Evolutionary conservation across 2,797 vertebrate genomes (phyloP).

Genomic region (Platyrinchus mystaceus): DNA sequence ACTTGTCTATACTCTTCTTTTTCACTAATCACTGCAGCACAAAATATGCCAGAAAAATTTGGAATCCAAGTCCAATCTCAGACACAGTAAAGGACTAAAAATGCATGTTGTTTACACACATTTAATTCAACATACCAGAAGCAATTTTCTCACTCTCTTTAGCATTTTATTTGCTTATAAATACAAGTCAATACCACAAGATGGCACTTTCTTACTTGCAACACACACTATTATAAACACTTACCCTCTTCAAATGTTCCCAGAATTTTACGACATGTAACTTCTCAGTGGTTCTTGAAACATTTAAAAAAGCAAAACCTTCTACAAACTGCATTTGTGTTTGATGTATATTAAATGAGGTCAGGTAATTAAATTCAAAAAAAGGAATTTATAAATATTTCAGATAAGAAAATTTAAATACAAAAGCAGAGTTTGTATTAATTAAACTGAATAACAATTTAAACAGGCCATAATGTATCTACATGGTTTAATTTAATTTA

Average conservation of each 20-base stretch:
- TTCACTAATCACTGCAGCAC: background rate
- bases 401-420: constrained; percentile 83
- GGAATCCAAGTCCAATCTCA: background rate
- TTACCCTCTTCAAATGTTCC: constrained; percentile 74
- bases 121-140: constrained; percentile 58
- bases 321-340: constrained; percentile 74
- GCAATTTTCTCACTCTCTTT: constrained; percentile 68
- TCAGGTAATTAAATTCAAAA: constrained; percentile 79
- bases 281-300: constrained; percentile 69
- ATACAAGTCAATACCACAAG: constrained; percentile 82
- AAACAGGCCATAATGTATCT: constrained; percentile 68
- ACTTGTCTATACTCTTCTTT: background rate
- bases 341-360: constrained; percentile 79
- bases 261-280: constrained; percentile 63
- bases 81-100: constrained; percentile 1
- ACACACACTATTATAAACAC: constrained; percentile 76
- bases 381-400: constrained; percentile 82
- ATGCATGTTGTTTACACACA: constrained; percentile 4
- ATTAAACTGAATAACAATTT: constrained; percentile 77
- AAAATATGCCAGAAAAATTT: background rate
- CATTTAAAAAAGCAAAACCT: constrained; percentile 79
- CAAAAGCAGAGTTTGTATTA: constrained; percentile 78
- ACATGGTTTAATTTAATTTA: constrained; percentile 71
- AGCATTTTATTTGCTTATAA: constrained; percentile 82
- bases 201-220: constrained; percentile 80